These are phyloP conservation scores for Clavelina lepadiformis DNA, from an alignment of 23 tunicate genomes.

Conservation along the genomic window DNA sequence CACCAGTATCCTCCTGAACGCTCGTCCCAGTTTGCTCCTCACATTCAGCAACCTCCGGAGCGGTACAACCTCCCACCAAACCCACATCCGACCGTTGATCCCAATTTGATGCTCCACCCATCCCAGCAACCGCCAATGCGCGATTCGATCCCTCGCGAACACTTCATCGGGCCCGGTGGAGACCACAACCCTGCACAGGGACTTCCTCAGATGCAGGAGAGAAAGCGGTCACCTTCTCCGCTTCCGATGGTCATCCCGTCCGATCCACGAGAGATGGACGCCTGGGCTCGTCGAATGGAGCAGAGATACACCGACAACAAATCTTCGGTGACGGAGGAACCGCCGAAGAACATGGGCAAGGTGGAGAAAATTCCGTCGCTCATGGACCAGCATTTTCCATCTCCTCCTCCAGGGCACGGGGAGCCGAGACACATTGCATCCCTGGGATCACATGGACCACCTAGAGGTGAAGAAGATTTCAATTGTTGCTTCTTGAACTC, in stretches of 20 bases:
- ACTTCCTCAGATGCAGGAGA: not conserved
- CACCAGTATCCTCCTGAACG: no score
- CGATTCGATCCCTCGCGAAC: constrained; percentile 5
- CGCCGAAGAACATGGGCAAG: not conserved
- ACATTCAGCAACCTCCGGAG: constrained; percentile 12
- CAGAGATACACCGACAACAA: constrained; percentile 33
- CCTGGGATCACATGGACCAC: not conserved
- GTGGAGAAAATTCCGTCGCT: constrained; percentile 26
- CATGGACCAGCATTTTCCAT: constrained; percentile 21
- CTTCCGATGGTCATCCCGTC: constrained; percentile 44
- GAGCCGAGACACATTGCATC: constrained; percentile 17
- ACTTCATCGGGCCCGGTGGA: constrained; percentile 78
- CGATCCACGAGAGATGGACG: constrained; percentile 60
- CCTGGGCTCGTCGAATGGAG: constrained; percentile 65
- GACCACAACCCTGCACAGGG: constrained; percentile 40
- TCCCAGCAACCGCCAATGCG: constrained; percentile 3
- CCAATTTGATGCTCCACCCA: constrained; percentile 19
- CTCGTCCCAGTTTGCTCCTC: constrained; percentile 2
- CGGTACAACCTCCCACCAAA: constrained; percentile 21
- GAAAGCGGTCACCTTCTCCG: constrained; percentile 37
- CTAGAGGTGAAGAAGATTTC: no score
- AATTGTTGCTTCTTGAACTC: no score
- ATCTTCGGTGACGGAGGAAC: not conserved
- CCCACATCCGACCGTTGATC: constrained; percentile 42
- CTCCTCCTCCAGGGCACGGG: no score